These are phyloP conservation scores for Leptonema lineaticorne DNA, from an alignment of 1,140 invertebrate genomes.

Conservation along the genomic window DNA sequence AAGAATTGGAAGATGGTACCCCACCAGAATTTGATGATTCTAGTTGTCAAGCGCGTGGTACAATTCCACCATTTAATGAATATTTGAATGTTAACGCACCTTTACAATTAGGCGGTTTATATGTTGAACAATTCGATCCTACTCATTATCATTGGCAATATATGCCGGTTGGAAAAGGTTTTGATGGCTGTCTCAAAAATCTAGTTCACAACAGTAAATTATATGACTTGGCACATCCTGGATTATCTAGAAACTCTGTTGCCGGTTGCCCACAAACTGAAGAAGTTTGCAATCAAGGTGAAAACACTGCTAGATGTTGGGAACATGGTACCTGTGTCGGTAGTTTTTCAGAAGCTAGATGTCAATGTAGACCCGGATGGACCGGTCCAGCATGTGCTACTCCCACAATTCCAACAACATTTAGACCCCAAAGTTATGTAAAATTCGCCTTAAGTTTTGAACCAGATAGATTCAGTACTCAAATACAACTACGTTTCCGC, in stretches of 20 bases:
- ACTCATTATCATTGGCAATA: conserved; percentile 83
- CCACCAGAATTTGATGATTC: conserved; percentile 83
- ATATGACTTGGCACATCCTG: conserved; percentile 88
- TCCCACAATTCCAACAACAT: conserved; percentile 83
- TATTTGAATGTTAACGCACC: conserved; percentile 96
- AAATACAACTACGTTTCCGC: conserved; percentile 88
- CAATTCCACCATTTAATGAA: conserved; percentile 92
- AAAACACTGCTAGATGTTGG: conserved; percentile 80
- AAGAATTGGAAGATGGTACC: conserved; percentile 84
- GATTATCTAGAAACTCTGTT: conserved; percentile 78
- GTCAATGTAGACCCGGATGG: conserved; percentile 91
- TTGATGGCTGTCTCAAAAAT: conserved; percentile 94
- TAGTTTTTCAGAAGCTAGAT: conserved; percentile 82
- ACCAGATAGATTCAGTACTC: conserved; percentile 87
- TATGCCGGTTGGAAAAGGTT: conserved; percentile 84
- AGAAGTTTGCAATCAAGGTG: conserved; percentile 79
- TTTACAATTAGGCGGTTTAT: conserved; percentile 88
- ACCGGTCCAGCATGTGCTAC: conserved; percentile 84
- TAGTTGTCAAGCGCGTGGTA: conserved; percentile 83
- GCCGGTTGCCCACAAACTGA: conserved; percentile 90
- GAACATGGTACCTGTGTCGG: conserved; percentile 94
- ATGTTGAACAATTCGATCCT: conserved; percentile 83
- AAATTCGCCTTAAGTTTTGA: conserved; percentile 95
- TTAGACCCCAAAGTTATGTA: conserved; percentile 90
- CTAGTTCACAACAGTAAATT: conserved; percentile 94